These are phyloP conservation scores for Drosophila greeni DNA, from an alignment of 2,888 invertebrate genomes.

Conservation along the genomic window DNA sequence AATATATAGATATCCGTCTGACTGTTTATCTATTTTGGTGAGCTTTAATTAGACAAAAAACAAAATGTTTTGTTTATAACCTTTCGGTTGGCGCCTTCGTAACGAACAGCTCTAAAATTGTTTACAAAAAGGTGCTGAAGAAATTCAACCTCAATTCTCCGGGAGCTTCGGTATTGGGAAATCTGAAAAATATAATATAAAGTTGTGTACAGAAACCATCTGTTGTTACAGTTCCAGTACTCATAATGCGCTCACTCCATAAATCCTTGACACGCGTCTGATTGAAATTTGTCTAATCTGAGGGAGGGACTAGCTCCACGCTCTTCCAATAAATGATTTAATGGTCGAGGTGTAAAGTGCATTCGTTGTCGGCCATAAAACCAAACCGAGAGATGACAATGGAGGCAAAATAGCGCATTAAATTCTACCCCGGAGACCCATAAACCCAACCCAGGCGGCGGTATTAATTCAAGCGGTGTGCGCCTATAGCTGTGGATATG, in stretches of 20 bases:
- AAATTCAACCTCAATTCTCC: conserved; percentile 9
- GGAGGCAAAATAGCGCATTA: conserved; percentile 36
- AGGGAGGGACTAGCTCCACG: neutral
- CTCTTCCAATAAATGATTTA: conserved; percentile 32
- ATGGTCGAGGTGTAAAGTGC: conserved; percentile 42
- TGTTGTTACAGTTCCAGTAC: neutral
- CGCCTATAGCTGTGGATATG: conserved; percentile 31
- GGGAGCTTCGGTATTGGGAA: conserved; percentile 2
- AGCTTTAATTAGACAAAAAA: conserved; percentile 41
- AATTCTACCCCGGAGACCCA: conserved; percentile 46
- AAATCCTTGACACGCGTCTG: conserved; percentile 25
- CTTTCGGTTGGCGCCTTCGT: conserved; percentile 36
- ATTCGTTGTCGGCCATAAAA: conserved; percentile 37
- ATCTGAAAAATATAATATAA: conserved; percentile 5
- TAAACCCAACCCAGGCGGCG: conserved; percentile 37
- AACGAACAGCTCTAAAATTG: conserved; percentile 27
- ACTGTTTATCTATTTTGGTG: conserved; percentile 25
- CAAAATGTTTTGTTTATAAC: conserved; percentile 41
- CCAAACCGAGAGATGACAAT: conserved; percentile 19
- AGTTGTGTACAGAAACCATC: neutral
- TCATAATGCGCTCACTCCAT: conserved; percentile 12
- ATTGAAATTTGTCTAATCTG: conserved; percentile 32
- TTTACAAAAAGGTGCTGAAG: conserved; percentile 38
- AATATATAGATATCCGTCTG: conserved; percentile 17
- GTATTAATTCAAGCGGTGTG: conserved; percentile 9